Conservation (phyloP, 1,140 invertebrate species). For the Drosophila pandora region DNA sequence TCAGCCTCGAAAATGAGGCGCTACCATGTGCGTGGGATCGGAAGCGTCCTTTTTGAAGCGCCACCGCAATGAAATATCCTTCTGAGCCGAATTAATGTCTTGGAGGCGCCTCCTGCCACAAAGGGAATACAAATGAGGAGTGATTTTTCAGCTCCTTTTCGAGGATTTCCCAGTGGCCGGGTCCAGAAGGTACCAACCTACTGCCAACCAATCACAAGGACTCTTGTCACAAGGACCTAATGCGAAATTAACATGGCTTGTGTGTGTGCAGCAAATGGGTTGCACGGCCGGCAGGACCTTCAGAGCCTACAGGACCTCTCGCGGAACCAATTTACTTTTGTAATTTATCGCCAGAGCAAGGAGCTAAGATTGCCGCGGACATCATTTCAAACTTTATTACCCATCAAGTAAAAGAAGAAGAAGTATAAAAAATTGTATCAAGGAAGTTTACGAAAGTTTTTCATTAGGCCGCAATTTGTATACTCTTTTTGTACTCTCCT, state of each 20-base stretch:
- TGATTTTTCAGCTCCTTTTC: slow-evolving; percentile 43
- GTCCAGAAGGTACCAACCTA: not conserved
- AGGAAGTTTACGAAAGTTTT: not conserved
- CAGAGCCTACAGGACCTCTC: not conserved
- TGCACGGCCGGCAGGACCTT: not conserved
- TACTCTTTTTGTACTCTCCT: not conserved
- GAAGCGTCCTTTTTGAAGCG: not conserved
- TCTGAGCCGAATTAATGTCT: slow-evolving; percentile 50
- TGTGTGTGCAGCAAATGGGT: slow-evolving; percentile 12
- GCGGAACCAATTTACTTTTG: slow-evolving; percentile 50
- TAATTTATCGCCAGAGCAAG: slow-evolving; percentile 35
- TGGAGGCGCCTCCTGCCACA: slow-evolving; percentile 32
- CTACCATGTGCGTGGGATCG: not conserved
- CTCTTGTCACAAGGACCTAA: slow-evolving; percentile 9
- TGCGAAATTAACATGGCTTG: slow-evolving; percentile 23
- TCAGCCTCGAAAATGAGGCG: not conserved
- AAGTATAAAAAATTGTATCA: slow-evolving; percentile 2
- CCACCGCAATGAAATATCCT: slow-evolving; percentile 31
- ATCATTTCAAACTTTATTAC: slow-evolving; percentile 40
- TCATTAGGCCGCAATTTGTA: not conserved
- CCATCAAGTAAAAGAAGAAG: not conserved
- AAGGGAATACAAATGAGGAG: slow-evolving; percentile 68
- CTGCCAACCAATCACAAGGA: no score
- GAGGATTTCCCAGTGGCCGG: not conserved
- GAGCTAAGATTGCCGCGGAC: slow-evolving; percentile 6